A percentile compares a stretch with the other conserved stretches of the same genome.
Conservation (phyloP, 2,888 invertebrate species). For the Cephalotes varians region DNA sequence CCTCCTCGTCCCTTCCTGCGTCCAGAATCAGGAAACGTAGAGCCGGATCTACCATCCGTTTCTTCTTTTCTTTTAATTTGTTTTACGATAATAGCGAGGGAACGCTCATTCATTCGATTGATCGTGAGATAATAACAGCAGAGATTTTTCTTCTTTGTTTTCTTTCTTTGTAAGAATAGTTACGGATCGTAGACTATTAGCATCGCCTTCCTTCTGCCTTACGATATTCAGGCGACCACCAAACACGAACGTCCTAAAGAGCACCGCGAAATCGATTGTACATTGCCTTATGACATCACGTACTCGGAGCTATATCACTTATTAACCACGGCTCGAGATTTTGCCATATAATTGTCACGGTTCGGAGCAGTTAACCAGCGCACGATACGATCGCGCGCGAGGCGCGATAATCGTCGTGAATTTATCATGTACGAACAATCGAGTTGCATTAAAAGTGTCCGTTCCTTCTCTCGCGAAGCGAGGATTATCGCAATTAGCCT, state of each 20-base stretch:
- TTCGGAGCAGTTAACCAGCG: slow-evolving; percentile 29
- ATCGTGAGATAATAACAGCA: neutral
- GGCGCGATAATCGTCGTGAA: slow-evolving; percentile 35
- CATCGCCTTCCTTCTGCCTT: slow-evolving; percentile 51
- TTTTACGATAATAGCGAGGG: neutral
- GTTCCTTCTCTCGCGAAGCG: slow-evolving; percentile 13
- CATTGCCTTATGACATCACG: slow-evolving; percentile 38
- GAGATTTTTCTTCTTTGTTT: neutral
- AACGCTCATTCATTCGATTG: neutral
- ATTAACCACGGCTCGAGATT: slow-evolving; percentile 25
- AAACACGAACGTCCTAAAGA: slow-evolving; percentile 38
- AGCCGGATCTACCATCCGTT: neutral
- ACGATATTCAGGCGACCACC: slow-evolving; percentile 45
- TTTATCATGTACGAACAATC: slow-evolving; percentile 51
- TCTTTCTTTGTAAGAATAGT: slow-evolving; percentile 10
- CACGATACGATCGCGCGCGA: neutral
- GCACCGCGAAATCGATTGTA: slow-evolving; percentile 45
- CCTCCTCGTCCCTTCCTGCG: neutral
- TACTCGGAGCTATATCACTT: slow-evolving; percentile 16
- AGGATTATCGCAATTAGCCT: slow-evolving; percentile 12
- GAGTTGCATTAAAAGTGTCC: slow-evolving; percentile 42
- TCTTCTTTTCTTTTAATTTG: neutral
- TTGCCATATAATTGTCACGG: slow-evolving; percentile 40
- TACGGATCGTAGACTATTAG: slow-evolving; percentile 32
- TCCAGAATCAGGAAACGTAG: neutral